Conservation (phyloP, 2,797 vertebrate species). For the Euthynnus affinis region DNA sequence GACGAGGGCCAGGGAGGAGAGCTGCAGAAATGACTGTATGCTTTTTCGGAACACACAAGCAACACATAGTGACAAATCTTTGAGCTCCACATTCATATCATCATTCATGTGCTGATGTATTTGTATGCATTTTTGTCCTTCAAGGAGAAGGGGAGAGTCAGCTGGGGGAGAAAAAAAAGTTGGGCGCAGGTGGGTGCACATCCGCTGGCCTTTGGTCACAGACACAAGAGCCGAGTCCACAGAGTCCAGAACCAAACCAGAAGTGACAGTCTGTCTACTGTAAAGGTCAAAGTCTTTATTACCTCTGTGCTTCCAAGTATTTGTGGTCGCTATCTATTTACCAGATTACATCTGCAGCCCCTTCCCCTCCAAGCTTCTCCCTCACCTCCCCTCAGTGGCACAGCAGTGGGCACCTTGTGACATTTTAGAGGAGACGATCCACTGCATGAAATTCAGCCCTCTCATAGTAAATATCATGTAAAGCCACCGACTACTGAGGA, state of each 20-base stretch:
- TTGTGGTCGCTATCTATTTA: slow-evolving; percentile 31
- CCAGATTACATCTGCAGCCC: slow-evolving; percentile 21
- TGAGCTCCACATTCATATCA: background rate
- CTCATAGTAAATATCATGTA: slow-evolving; percentile 35
- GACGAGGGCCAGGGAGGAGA: slow-evolving; percentile 13
- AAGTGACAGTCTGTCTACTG: slow-evolving; percentile 70
- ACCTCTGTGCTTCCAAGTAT: slow-evolving; percentile 38
- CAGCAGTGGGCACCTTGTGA: slow-evolving; percentile 71
- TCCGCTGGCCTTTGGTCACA: slow-evolving; percentile 45
- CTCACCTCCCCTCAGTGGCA: slow-evolving; percentile 47
- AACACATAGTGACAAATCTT: slow-evolving; percentile 10
- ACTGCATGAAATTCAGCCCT: slow-evolving; percentile 43
- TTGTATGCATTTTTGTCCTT: slow-evolving; percentile 11
- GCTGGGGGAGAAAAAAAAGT: slow-evolving; percentile 1
- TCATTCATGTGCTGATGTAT: background rate
- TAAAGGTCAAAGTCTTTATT: slow-evolving; percentile 78
- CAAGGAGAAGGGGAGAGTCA: background rate
- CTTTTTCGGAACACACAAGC: background rate
- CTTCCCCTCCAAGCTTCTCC: slow-evolving; percentile 12
- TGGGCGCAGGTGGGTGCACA: slow-evolving; percentile 41
- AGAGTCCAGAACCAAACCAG: slow-evolving; percentile 57
- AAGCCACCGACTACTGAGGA: slow-evolving; percentile 29
- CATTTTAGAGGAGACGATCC: slow-evolving; percentile 65
- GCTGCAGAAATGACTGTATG: background rate
- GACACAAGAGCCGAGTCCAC: slow-evolving; percentile 2